phyloP scores from a whole-genome alignment of 2,888 invertebrate species.

The Cotesia congregata region DNA sequence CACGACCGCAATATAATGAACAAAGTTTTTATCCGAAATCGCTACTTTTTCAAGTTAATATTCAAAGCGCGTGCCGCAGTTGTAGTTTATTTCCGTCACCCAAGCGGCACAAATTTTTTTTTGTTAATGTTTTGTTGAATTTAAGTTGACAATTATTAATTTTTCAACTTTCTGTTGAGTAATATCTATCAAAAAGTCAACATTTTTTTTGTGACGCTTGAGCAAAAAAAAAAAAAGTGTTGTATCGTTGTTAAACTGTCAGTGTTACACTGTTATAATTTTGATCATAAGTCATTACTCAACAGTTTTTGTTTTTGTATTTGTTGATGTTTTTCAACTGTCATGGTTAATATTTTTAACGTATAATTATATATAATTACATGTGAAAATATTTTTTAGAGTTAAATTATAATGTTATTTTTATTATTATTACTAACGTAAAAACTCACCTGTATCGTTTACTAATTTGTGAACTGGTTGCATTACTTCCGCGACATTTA shows the following conservation, averaged over 20 bases:
- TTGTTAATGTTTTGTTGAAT: too few relatives aligned
- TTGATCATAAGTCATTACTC: background rate
- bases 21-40: constrained; percentile 47
- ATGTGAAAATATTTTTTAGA: background rate
- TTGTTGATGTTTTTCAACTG: background rate
- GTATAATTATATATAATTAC: constrained; percentile 7
- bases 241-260: background rate
- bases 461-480: constrained; percentile 54
- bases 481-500: constrained; percentile 58
- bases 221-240: constrained; percentile 4
- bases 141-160: too few relatives aligned
- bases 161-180: too few relatives aligned
- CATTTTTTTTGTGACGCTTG: too few relatives aligned
- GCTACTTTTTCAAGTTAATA: constrained; percentile 18
- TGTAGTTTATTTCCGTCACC: background rate
- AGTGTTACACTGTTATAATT: too few relatives aligned
- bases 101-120: too few relatives aligned
- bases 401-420: constrained; percentile 19
- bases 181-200: too few relatives aligned
- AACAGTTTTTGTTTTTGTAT: background rate
- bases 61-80: background rate
- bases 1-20: constrained; percentile 41
- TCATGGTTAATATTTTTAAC: background rate
- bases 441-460: constrained; percentile 57
- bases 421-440: background rate